Evolutionary conservation across 2,888 invertebrate genomes (phyloP), one percentile per base, ranked within the genome.

Genomic region (Amiota minor): DNA sequence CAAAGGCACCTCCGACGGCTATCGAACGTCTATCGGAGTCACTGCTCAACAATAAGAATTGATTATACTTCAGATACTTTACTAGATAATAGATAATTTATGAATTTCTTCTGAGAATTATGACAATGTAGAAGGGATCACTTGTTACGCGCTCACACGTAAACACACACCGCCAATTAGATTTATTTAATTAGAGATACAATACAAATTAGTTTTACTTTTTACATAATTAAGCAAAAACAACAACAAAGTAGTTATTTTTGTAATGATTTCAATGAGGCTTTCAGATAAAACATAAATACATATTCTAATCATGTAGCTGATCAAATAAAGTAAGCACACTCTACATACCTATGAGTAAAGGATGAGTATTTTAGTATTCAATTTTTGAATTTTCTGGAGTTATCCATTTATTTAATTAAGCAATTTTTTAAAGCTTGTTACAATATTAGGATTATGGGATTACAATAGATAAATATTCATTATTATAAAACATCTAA

Each of bases 21-120:
- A 80, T 87, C 8, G 88, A 87, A 61, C 82, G 86, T 4, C 78
- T 85, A 14, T 83, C 85, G 71, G 85, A 87, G 53, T 81, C 82
- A n/a, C 74, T 87, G 72, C 76, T 86, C 50, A 84, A 86, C 61
- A 80, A 81, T 56, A 82, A 83, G 59, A 84, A 65, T 35, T 35
- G 6, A 3, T 23, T 23, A 23, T 23, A 23, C 23, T 23, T 23
- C 3, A 23, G 23, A 23, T 23, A 23, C 3, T 23, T 1, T 23
- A 23, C 23, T 23, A 62, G 8, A 35, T n/a, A 62, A 45, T 35
- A 59, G 18, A 18, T n/a, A 62, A 23, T 61, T 14, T 64, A 16
- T 68, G 67, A 20, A 68, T 68, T 68, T 68, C 53, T 50, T 68
- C 14, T 14, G 23, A 59, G 59, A 20, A 18, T 59, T 20, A 9